Base-by-base conservation (phyloP, 2,888 invertebrate species). In the Diploptera punctata region DNA sequence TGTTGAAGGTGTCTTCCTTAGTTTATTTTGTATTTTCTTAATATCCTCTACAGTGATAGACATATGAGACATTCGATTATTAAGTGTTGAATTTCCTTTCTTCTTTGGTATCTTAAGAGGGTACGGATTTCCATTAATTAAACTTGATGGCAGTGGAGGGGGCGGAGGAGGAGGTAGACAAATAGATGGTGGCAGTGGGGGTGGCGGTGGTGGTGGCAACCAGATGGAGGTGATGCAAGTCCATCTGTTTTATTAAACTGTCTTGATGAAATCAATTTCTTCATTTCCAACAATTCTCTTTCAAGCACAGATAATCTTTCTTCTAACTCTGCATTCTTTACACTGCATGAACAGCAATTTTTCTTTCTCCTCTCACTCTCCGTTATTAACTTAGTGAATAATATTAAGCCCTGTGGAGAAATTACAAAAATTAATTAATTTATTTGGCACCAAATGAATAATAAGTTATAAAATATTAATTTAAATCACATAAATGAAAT, bases 31-130 rank as follows among this genome's bases (percentile, higher is more conserved):
- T 19, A 83, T 81, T 77, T 81, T 82, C 31, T 80, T 73, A 61
- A 83, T 77, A 77, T 82, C 83, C 31, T 83, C 82, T 7, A 81
- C 80, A 5, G 82, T 83, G 38, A 83, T 83, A n/a, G 77, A 33
- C 2, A 81, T 81, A 69, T 82, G 78, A 33, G 65, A 16, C 13
- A 26, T 24, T 1, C 1, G 21, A 7, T 47, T 65, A n/a, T 18
- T 18, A 44, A n/a, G n/a, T n/a, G 18, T 5, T 44, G 18, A 16
- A 47, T 2, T 26, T n/a, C 19, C 47, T 18, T 43, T 29, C 18
- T 65, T 47, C 13, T 38, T 61, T 61, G 19, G 4, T 10, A 31
- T 21, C 18, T 33, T 33, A 16, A 26, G 10, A 26, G 16, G 7
- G n/a, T 19, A 13, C n/a, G 24, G 2, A 29, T 19, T 18, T 16